These are phyloP conservation scores for Thunnus thynnus DNA, from an alignment of 2,113 vertebrate genomes.

Conservation along the genomic window DNA sequence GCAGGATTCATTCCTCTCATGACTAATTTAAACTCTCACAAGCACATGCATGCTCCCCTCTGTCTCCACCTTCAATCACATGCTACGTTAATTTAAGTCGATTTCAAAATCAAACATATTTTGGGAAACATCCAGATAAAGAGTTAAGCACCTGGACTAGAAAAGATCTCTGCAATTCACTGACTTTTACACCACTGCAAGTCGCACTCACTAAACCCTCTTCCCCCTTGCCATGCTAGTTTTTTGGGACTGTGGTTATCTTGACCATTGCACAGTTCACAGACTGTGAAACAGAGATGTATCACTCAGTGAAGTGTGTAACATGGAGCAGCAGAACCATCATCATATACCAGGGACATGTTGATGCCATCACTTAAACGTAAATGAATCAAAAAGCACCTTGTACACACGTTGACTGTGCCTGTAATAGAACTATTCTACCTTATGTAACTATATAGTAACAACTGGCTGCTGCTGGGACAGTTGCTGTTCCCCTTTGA, in stretches of 20 bases:
- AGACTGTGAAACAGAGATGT: background rate
- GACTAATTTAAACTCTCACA: constrained; percentile 28
- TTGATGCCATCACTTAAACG: background rate
- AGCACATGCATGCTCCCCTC: constrained; percentile 39
- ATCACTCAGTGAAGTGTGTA: background rate
- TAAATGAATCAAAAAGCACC: background rate
- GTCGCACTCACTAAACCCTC: too few species aligned
- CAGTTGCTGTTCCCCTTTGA: constrained; percentile 52
- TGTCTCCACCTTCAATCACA: background rate
- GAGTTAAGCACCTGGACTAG: background rate
- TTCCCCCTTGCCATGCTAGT: too few species aligned
- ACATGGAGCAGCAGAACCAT: background rate
- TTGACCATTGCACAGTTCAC: background rate
- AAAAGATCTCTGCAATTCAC: background rate
- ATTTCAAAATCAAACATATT: constrained; percentile 3
- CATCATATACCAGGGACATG: background rate
- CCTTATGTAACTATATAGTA: background rate
- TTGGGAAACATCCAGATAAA: background rate
- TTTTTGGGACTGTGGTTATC: too few species aligned
- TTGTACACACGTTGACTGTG: background rate
- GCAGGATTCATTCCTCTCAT: constrained; percentile 15
- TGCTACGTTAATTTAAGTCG: background rate
- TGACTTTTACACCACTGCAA: too few species aligned
- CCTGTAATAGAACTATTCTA: background rate
- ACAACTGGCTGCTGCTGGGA: constrained; percentile 40